A percentile compares a stretch with the other conserved stretches of the same genome.
These are phyloP conservation scores for Temnothorax curvispinosus DNA, from an alignment of 1,140 invertebrate species.

Conservation along the genomic window DNA sequence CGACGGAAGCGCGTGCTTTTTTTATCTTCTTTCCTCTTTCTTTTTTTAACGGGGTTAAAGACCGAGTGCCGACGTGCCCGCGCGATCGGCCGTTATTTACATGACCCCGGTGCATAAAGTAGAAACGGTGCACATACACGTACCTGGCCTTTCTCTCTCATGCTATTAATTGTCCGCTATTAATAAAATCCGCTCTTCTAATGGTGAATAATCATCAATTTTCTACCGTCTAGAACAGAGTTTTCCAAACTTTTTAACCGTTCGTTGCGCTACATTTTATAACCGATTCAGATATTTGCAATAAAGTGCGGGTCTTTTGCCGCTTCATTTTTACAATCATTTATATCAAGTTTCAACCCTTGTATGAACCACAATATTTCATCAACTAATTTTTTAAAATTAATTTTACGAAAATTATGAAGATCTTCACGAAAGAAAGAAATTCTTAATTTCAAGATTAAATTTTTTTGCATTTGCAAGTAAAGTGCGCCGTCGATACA, in stretches of 20 bases:
- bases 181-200: constrained; percentile 37
- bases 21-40: background rate
- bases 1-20: constrained; percentile 37
- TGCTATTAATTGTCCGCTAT: constrained; percentile 32
- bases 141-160: constrained; percentile 30
- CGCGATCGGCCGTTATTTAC: constrained; percentile 62
- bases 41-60: constrained; percentile 49
- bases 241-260: constrained; percentile 7
- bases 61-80: constrained; percentile 30
- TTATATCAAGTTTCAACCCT: background rate
- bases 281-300: background rate
- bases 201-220: constrained; percentile 37
- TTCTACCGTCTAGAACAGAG: constrained; percentile 15
- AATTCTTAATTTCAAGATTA: background rate
- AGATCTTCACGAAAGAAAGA: background rate
- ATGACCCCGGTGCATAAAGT: background rate
- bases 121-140: constrained; percentile 1
- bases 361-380: background rate
- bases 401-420: background rate
- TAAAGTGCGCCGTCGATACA: background rate
- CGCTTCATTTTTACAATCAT: background rate
- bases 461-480: background rate
- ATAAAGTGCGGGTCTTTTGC: background rate
- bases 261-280: background rate
- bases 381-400: background rate